Percentiles rank a stretch among this genome's conserved stretches.
These are phyloP conservation scores for Cololabis saira DNA, from an alignment of 2,113 vertebrate species.

Conservation along the genomic window DNA sequence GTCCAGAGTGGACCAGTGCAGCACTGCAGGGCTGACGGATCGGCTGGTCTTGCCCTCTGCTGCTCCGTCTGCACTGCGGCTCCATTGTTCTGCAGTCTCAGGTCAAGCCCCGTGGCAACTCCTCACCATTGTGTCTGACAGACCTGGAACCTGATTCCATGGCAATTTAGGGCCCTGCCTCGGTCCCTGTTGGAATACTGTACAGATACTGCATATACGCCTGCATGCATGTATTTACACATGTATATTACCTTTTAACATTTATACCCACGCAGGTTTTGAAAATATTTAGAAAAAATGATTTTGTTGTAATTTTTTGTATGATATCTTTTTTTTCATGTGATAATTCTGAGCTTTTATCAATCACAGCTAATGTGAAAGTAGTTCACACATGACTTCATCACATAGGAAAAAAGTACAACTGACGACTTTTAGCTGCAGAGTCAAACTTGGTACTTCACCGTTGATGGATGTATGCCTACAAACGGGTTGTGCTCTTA, in stretches of 20 bases:
- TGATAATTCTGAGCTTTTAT: background rate
- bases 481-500: slow-evolving; percentile 46
- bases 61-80: slow-evolving; percentile 63
- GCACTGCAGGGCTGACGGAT: slow-evolving; percentile 73
- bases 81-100: slow-evolving; percentile 76
- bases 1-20: slow-evolving; percentile 34
- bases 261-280: no score
- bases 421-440: slow-evolving; percentile 2
- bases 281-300: no score
- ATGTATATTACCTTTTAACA: background rate
- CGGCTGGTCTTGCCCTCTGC: slow-evolving; percentile 64
- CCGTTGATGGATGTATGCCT: slow-evolving; percentile 28
- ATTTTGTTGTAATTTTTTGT: background rate
- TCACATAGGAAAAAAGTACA: slow-evolving; percentile 1
- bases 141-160: slow-evolving; percentile 69
- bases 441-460: slow-evolving; percentile 16
- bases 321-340: background rate
- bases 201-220: slow-evolving; percentile 29
- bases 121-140: slow-evolving; percentile 75
- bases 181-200: slow-evolving; percentile 46
- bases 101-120: slow-evolving; percentile 62
- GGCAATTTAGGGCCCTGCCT: slow-evolving; percentile 62
- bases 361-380: background rate
- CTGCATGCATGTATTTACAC: slow-evolving; percentile 22
- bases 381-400: background rate